Evolutionary conservation across 2,797 vertebrate species (phyloP), one percentile per base, ranked within the genome.

Genomic region (Gadopsis marmoratus): DNA sequence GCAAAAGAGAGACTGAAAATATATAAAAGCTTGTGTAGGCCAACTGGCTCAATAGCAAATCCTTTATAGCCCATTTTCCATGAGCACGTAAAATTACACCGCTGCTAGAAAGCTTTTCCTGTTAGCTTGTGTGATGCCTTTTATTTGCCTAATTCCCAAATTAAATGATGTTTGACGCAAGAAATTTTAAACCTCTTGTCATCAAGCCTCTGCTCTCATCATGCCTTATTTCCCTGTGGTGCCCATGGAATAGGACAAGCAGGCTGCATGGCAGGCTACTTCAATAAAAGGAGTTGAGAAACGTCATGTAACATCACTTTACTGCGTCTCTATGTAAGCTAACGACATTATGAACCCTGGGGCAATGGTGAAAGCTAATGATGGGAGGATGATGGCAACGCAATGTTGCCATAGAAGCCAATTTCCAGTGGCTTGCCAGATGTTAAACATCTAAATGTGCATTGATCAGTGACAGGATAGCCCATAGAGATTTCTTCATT

Each of bases 371-470:
- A 95, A 95, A 96, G 96, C 95, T 97, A 98, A 97, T 97, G 97
- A 99, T 89, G 97, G 96, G 96, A 97, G 96, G 96, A 97, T 95
- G 97, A 97, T 97, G 97, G 97, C 96, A 88, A 96, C 94, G 94
- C 96, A 91, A 95, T 97, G 96, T 96, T 97, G 96, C 96, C 96
- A 96, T 96, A 97, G 95, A 88, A 97, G 96, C 96, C 97, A 96
- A 96, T 98, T 97, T 98, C 97, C 97, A 98, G 97, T 97, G 96
- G 96, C 96, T 96, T 96, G 96, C 97, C 97, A 99, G 97, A 99
- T 99, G 97, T 97, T 97, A 90, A 95, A 96, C 96, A 96, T 96
- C 96, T 96, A 96, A 96, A 94, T 94, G 96, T 97, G 96, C 97
- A 97, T 97, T 97, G 97, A 97, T 98, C 97, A 96, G 96, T 97